A percentile compares a stretch with the other conserved stretches of the same genome.
Evolutionary conservation across 2,113 vertebrate species (phyloP).

Genomic region (Tursiops truncatus): DNA sequence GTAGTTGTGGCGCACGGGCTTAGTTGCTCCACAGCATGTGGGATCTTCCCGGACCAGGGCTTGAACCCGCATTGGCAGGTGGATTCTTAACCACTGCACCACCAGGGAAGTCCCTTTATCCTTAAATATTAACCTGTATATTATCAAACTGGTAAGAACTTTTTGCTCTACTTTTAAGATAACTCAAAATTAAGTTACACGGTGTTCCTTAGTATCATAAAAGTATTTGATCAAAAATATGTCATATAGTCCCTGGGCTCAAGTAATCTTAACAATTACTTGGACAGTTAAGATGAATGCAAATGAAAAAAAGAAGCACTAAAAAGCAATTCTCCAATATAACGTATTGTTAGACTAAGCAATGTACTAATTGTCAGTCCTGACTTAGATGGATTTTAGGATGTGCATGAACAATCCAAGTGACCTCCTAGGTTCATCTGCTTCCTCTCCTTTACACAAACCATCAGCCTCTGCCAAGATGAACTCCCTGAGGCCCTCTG

Average conservation of each 20-base stretch:
- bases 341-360: not conserved
- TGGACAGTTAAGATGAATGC: not conserved
- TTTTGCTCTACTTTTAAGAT: constrained; percentile 29
- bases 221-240: constrained; percentile 14
- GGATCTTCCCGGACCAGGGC: no score
- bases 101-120: not conserved
- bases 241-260: not conserved
- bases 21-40: no score
- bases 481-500: not conserved
- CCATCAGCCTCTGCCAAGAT: not conserved
- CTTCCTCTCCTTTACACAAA: not conserved
- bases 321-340: not conserved
- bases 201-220: not conserved
- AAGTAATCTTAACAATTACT: not conserved
- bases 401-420: not conserved
- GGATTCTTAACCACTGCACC: no score
- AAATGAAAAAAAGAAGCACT: not conserved
- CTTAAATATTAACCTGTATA: not conserved
- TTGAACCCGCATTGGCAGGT: no score
- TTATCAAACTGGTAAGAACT: not conserved
- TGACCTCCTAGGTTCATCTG: not conserved
- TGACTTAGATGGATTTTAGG: not conserved
- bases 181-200: constrained; percentile 5
- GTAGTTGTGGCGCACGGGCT: no score
- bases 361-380: not conserved